Base-by-base conservation (phyloP, 2,797 vertebrate genomes). In the Alcedo atthis region DNA sequence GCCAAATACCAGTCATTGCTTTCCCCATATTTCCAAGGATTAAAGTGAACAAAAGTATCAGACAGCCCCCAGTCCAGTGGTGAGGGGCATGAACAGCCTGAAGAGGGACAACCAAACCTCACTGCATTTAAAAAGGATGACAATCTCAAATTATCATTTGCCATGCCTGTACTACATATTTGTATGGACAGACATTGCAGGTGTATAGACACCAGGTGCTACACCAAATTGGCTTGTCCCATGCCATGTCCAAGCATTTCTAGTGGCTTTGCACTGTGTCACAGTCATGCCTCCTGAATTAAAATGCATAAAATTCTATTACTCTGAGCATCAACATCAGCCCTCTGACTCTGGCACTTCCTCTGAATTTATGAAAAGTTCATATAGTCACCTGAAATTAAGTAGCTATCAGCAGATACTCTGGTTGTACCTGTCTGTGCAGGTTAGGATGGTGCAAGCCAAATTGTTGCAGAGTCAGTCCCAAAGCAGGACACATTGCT, bases 401-500 rank as follows among this genome's bases (percentile, higher is more conserved):
- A 69, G 2, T 4, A 14, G 12, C 8, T 24, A 0, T 14, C 17
- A 11, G 11, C 48, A 69, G 21, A 25, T 7, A 6, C 0, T 5
- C 4, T 16, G 11, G 4, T 35, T 70, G 10, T 12, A 55, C 21
- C 30, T 25, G 28, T 5, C 1, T 3, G 1, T 6, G 20, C 7
- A 25, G 24, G 9, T 13, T 16, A 25, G 10, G 62, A 28, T 12
- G 58, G 20, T 28, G 28, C 24, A 55, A 62, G 7, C 7, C 21
- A 61, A 67, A 37, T 12, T 25, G 4, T 12, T 46, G 35, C 26
- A 26, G 10, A 8, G 6, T 6, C 30, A 26, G 19, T 9, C 10
- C 15, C 2, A 1, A 64, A 46, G 18, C 15, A 79, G 63, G 33
- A 43, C 22, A 3, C 0, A 0, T 3, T 40, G 4, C n/a, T 42